Evolutionary conservation across 2,888 invertebrate genomes (phyloP), one percentile per base, ranked within the genome.

Genomic region (Cetonia aurata): DNA sequence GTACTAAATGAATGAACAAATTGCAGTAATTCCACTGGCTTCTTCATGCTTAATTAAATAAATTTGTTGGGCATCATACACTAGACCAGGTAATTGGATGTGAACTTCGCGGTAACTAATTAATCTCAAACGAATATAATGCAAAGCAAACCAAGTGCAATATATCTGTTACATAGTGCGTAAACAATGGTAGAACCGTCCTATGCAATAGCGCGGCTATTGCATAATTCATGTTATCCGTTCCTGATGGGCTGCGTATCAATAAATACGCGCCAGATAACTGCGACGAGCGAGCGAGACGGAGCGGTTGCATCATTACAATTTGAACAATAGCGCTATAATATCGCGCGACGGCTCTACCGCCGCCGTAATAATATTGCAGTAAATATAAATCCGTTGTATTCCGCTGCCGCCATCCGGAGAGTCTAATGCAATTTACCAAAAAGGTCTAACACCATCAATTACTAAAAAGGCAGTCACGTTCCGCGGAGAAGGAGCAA

Each of bases 401-500:
- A 42, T 57, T 65, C 50, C 62, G 62, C 52, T 42, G 59, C 59
- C 44, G 42, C 53, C 25, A 53, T 48, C 42, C 57, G 57, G 42
- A 25, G 57, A 57, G 74, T 72, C 73, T 76, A 75, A 74, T 73
- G 76, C 75, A 75, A 77, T 77, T 76, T 77, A 75, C 73, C 73
- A 77, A 75, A 76, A 76, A 76, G 76, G 77, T 75, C 75, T 75
- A 75, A 76, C 76, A 74, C 77, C 84, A 84, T 84, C 84, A 84
- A 84, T 84, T 84, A 84, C 83, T 79, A 79, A 78, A 79, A 78
- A 80, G 82, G 82, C 82, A 83, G 83, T 84, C 83, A 84, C 83
- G 83, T 84, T 82, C 80, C 76, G 77, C 78, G 77, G 78, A 77
- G 77, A 76, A 78, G 78, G 77, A 77, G 83, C 84, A 82, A 84